Conservation (phyloP, 2,888 invertebrate genomes). For the Microctonus hyperodae region DNA sequence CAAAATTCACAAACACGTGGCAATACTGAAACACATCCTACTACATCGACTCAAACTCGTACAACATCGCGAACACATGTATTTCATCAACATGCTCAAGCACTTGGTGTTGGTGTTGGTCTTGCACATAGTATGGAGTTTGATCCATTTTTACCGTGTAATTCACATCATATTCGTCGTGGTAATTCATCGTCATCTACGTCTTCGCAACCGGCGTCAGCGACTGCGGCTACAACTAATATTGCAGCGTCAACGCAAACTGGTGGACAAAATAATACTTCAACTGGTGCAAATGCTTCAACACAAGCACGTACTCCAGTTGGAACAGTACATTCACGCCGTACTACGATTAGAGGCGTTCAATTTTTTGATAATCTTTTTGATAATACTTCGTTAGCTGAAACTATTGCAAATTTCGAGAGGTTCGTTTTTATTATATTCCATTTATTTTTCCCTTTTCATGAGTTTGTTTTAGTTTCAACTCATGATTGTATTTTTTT, state of each 20-base stretch:
- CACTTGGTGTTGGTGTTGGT: conserved; percentile 65
- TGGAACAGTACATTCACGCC: neutral
- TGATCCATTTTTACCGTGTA: conserved; percentile 76
- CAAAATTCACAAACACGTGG: conserved; percentile 64
- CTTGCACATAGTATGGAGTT: conserved; percentile 62
- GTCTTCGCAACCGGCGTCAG: neutral
- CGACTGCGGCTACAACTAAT: conserved; percentile 40
- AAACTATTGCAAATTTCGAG: neutral
- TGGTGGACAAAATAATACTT: conserved; percentile 42
- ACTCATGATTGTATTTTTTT: neutral
- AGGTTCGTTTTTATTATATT: neutral
- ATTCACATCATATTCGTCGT: conserved; percentile 72
- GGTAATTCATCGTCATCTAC: neutral
- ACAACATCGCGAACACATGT: conserved; percentile 75
- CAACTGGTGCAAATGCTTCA: conserved; percentile 64
- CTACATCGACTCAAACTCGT: conserved; percentile 75
- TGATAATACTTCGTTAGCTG: conserved; percentile 1
- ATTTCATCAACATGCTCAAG: conserved; percentile 65
- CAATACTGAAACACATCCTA: conserved; percentile 74
- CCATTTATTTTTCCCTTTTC: neutral
- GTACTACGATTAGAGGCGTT: conserved; percentile 15
- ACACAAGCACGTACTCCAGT: conserved; percentile 48
- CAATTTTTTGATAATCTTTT: conserved; percentile 3
- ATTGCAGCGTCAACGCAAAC: conserved; percentile 47
- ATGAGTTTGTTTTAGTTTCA: neutral